Percentiles rank a stretch among this genome's conserved stretches.
phyloP scores from a whole-genome alignment of 2,113 vertebrate species.

The Aythya baeri region DNA sequence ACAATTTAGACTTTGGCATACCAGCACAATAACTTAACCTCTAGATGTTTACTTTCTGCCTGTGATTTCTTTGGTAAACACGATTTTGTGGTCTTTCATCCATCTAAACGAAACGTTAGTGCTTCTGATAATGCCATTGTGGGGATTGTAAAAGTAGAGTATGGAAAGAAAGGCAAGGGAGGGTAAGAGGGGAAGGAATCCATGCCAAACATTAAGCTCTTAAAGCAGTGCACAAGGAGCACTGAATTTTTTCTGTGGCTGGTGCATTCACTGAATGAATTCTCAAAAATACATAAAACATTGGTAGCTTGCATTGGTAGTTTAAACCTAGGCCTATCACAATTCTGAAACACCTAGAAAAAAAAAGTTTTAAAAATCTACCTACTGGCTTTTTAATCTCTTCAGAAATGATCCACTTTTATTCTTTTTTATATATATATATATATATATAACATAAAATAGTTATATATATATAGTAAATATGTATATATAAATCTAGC shows the following conservation, averaged over 20 bases:
- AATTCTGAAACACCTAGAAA: neutral
- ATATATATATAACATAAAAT: too few relatives aligned
- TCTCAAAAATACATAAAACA: neutral
- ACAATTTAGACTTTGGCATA: neutral
- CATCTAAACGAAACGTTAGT: neutral
- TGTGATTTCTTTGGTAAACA: neutral
- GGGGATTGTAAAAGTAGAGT: neutral
- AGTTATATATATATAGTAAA: neutral
- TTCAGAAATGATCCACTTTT: neutral
- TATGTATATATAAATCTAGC: neutral
- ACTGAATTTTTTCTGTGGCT: neutral
- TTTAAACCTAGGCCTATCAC: neutral
- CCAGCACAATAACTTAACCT: neutral
- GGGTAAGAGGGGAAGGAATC: neutral
- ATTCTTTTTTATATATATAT: neutral
- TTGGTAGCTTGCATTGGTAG: neutral
- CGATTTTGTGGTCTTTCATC: neutral
- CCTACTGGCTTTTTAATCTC: neutral
- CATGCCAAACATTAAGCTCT: neutral
- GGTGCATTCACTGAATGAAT: neutral
- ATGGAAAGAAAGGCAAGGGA: neutral
- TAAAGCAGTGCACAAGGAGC: fast-evolving
- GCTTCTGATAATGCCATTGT: neutral
- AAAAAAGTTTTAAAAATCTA: neutral
- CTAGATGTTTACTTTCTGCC: neutral